These are phyloP conservation scores for Cnemophilus loriae DNA, from an alignment of 2,113 vertebrate species.

Conservation along the genomic window DNA sequence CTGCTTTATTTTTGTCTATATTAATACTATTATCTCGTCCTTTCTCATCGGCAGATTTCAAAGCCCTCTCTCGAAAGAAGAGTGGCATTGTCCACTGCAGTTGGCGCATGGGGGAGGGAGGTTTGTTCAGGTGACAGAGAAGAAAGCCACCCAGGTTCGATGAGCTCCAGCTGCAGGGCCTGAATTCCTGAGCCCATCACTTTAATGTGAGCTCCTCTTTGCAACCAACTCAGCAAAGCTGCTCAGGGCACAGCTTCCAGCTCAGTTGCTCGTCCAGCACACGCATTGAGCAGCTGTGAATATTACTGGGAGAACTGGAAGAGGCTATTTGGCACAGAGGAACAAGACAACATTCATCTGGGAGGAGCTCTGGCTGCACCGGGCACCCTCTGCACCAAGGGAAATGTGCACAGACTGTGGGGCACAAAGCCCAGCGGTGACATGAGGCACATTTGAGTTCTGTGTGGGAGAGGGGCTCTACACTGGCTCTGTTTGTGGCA, in stretches of 20 bases:
- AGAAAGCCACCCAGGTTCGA: neutral
- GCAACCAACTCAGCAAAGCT: neutral
- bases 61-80: neutral
- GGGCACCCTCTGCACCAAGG: neutral
- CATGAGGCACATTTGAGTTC: neutral
- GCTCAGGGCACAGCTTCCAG: neutral
- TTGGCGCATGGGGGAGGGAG: rapidly evolving
- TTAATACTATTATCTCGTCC: neutral
- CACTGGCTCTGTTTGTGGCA: neutral
- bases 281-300: rapidly evolving
- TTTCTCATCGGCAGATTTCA: neutral
- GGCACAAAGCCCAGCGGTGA: rapidly evolving
- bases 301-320: neutral
- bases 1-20: neutral
- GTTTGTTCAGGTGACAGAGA: neutral
- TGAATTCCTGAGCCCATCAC: neutral
- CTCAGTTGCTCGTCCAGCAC: neutral
- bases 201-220: neutral
- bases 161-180: neutral
- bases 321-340: neutral
- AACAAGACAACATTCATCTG: rapidly evolving
- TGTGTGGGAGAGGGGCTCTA: neutral
- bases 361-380: neutral
- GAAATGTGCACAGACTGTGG: rapidly evolving
- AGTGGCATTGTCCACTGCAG: neutral